Conservation (phyloP, 2,888 invertebrate genomes). For the Cyclophora albipunctata region DNA sequence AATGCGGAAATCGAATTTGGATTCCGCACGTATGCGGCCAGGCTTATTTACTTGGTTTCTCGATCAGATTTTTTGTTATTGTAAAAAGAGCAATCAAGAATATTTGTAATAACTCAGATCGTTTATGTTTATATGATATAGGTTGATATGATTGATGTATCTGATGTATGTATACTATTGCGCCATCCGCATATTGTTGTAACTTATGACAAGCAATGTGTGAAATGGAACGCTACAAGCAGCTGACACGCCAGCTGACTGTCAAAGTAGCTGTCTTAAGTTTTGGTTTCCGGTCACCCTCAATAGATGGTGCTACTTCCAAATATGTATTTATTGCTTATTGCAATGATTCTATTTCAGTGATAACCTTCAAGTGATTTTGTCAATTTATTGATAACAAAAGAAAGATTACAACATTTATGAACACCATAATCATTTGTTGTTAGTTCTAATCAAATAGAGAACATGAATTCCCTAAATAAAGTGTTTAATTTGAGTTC, state of each 20-base stretch:
- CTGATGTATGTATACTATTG: too few relatives aligned
- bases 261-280: constrained; percentile 6
- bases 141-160: too few relatives aligned
- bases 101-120: too few relatives aligned
- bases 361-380: constrained; percentile 74
- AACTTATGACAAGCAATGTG: too few relatives aligned
- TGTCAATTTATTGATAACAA: constrained; percentile 68
- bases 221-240: too few relatives aligned
- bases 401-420: constrained; percentile 28
- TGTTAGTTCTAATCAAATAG: constrained; percentile 13
- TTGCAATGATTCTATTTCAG: constrained; percentile 45
- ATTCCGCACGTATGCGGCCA: too few relatives aligned
- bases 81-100: too few relatives aligned
- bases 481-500: constrained; percentile 49
- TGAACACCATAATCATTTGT: constrained; percentile 20
- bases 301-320: constrained; percentile 47
- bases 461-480: constrained; percentile 55
- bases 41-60: too few relatives aligned
- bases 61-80: too few relatives aligned
- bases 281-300: constrained; percentile 25
- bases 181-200: too few relatives aligned
- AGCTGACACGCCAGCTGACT: constrained; percentile 10
- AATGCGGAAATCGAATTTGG: too few relatives aligned
- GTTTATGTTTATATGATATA: too few relatives aligned
- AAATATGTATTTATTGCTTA: constrained; percentile 31